Conservation (phyloP, 2,797 vertebrate species). For the Garrulus glandarius region DNA sequence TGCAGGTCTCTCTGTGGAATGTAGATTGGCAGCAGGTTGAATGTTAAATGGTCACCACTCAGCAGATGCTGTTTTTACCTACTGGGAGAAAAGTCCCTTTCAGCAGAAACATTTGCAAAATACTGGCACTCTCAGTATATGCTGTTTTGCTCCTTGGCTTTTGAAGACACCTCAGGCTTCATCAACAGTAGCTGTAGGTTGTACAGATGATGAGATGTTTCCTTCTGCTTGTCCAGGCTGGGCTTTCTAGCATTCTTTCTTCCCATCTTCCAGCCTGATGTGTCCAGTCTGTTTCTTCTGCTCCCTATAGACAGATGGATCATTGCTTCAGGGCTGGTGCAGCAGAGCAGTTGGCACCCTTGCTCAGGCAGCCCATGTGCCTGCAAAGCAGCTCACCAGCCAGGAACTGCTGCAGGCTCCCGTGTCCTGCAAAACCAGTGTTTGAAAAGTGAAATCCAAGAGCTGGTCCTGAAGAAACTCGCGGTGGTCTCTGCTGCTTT, state of each 20-base stretch:
- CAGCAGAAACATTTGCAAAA: conserved; percentile 51
- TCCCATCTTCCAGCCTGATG: not conserved
- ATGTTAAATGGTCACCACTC: conserved; percentile 69
- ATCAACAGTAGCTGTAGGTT: not conserved
- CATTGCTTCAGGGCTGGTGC: not conserved
- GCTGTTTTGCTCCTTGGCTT: not conserved
- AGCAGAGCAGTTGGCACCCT: conserved; percentile 5
- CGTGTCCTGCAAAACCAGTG: not conserved
- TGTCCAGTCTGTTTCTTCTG: not conserved
- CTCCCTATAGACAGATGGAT: not conserved
- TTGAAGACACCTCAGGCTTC: not conserved
- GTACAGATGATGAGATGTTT: not conserved
- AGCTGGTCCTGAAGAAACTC: not conserved
- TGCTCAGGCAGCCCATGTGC: not conserved
- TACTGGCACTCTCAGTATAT: conserved; percentile 2
- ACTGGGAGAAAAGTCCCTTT: conserved; percentile 48
- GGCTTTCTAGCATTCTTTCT: not conserved
- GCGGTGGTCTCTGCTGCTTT: not conserved
- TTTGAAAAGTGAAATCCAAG: not conserved
- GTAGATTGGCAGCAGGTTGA: conserved; percentile 70
- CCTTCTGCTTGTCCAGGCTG: not conserved
- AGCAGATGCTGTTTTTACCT: conserved; percentile 67
- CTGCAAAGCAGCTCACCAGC: conserved; percentile 2
- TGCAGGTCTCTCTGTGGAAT: conserved; percentile 53
- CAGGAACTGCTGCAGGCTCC: not conserved